Conservation (phyloP, 2,888 invertebrate genomes). For the Cheilosia soror region DNA sequence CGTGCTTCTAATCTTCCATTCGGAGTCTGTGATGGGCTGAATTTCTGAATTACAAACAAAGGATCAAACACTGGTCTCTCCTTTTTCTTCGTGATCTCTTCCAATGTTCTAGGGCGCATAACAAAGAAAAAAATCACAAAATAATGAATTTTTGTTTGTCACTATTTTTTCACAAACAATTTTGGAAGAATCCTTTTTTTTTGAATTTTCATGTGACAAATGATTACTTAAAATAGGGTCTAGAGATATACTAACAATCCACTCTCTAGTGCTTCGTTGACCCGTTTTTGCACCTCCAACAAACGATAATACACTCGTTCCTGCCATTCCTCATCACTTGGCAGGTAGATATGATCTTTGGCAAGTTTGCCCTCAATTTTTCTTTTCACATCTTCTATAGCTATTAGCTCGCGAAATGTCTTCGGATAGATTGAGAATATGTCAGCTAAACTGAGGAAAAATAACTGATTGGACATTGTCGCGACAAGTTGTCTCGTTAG, state of each 20-base stretch:
- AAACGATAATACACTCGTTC: conserved; percentile 85
- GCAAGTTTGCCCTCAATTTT: conserved; percentile 81
- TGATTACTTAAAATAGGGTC: neutral
- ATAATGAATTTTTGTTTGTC: conserved; percentile 11
- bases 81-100: conserved; percentile 77
- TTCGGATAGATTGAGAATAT: conserved; percentile 88
- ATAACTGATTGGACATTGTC: conserved; percentile 81
- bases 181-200: conserved; percentile 5
- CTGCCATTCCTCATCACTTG: conserved; percentile 86
- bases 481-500: conserved; percentile 63
- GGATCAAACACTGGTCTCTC: conserved; percentile 81
- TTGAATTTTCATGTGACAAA: conserved; percentile 11
- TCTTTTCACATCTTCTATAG: conserved; percentile 84
- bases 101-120: conserved; percentile 75
- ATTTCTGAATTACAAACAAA: conserved; percentile 77
- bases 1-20: conserved; percentile 62
- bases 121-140: conserved; percentile 37
- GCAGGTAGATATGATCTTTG: conserved; percentile 82
- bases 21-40: conserved; percentile 79
- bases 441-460: conserved; percentile 83
- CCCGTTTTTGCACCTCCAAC: conserved; percentile 85
- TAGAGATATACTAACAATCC: conserved; percentile 78
- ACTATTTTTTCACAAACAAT: conserved; percentile 34
- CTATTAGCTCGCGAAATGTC: conserved; percentile 86
- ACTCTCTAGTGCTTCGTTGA: conserved; percentile 82